These are phyloP conservation scores for Dascillus cervinus DNA, from an alignment of 2,888 invertebrate species.

Conservation along the genomic window DNA sequence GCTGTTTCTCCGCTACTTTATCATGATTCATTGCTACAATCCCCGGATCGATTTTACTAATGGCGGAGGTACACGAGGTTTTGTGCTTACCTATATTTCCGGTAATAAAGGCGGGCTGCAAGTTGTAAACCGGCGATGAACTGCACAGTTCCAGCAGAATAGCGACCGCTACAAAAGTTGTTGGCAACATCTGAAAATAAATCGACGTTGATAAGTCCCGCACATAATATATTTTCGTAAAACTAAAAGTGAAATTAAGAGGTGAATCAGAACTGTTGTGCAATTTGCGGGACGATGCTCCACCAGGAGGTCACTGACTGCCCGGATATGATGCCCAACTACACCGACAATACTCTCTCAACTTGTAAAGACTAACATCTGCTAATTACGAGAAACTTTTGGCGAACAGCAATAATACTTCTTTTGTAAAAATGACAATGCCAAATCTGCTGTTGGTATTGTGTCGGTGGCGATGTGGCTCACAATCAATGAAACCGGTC, in stretches of 20 bases:
- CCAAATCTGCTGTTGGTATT: no score
- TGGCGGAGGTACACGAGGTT: background rate
- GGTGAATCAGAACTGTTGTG: conserved; percentile 5
- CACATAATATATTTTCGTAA: no score
- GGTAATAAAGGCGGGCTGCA: conserved; percentile 42
- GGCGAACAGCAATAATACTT: no score
- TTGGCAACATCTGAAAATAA: conserved; percentile 39
- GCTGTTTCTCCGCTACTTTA: no score
- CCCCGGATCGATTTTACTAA: background rate
- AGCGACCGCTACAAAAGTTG: conserved; percentile 34
- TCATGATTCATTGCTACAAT: background rate
- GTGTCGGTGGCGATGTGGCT: no score
- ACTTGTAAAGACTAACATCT: no score
- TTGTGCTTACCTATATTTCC: conserved; percentile 37
- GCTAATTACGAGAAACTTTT: no score
- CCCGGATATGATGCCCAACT: conserved; percentile 2
- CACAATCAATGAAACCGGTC: no score
- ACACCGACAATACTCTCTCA: background rate
- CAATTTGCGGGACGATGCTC: conserved; percentile 6
- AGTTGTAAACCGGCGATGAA: conserved; percentile 40
- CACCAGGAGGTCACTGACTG: conserved; percentile 7
- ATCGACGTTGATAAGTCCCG: background rate
- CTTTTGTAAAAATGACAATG: no score
- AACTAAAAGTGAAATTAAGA: no score
- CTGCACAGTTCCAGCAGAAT: conserved; percentile 34